Conservation (phyloP, 2,113 vertebrate genomes). For the Microcebus griseorufus region DNA sequence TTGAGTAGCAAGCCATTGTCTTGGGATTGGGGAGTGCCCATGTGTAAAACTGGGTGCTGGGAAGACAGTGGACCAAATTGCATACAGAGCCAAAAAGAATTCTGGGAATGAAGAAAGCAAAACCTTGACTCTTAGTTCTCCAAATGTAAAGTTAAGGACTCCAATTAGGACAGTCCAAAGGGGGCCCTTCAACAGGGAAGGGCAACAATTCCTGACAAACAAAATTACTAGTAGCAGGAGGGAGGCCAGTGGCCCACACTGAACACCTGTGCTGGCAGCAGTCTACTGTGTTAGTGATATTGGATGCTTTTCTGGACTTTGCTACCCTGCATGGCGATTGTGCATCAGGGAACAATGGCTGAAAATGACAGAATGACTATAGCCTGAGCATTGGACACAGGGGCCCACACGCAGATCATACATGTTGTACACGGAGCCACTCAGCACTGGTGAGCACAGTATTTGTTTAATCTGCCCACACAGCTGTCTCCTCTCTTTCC, state of each 20-base stretch:
- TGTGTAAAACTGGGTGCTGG: not conserved
- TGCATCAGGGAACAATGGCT: not conserved
- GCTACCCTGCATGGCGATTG: not conserved
- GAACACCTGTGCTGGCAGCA: not conserved
- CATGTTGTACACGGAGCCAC: fast-evolving
- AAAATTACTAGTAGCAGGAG: not conserved
- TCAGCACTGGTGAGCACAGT: fast-evolving
- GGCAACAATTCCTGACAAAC: not conserved
- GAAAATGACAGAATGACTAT: fast-evolving
- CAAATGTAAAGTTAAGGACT: not conserved
- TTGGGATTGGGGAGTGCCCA: not conserved
- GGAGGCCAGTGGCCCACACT: fast-evolving
- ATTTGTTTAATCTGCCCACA: not conserved
- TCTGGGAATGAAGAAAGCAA: not conserved
- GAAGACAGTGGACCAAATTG: not conserved
- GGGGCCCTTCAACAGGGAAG: not conserved
- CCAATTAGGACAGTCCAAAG: not conserved
- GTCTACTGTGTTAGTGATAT: fast-evolving
- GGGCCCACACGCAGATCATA: not conserved
- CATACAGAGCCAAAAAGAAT: not conserved
- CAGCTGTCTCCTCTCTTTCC: not conserved
- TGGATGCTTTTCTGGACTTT: not conserved
- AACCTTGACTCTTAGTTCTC: not conserved
- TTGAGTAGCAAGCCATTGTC: not conserved
- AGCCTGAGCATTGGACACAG: no score